phyloP scores from a whole-genome alignment of 2,888 invertebrate species.

The Tetheella fluctuosa region DNA sequence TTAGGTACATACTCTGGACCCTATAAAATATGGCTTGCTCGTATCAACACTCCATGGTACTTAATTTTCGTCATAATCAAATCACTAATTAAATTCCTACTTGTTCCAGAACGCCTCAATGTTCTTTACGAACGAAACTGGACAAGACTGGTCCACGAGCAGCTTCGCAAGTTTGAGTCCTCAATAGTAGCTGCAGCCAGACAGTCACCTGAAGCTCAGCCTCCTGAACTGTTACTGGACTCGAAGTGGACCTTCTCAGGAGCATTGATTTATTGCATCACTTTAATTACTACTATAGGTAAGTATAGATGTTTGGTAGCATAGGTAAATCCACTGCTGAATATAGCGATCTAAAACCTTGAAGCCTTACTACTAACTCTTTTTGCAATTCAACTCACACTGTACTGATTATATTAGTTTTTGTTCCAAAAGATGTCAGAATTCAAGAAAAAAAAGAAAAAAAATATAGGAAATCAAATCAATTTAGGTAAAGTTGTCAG shows the following conservation, averaged over 20 bases:
- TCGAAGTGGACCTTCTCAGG: constrained; percentile 93
- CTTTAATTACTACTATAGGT: constrained; percentile 96
- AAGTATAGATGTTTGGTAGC: constrained; percentile 46
- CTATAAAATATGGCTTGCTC: too few relatives aligned
- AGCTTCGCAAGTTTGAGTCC: constrained; percentile 90
- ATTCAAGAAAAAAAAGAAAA: too few relatives aligned
- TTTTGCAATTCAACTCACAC: too few relatives aligned
- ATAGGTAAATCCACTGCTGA: too few relatives aligned
- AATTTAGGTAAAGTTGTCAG: too few relatives aligned
- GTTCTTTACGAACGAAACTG: constrained; percentile 93
- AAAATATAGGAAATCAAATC: too few relatives aligned
- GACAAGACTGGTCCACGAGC: constrained; percentile 91
- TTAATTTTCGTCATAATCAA: not conserved
- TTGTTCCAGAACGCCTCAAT: constrained; percentile 88
- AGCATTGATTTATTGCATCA: constrained; percentile 92
- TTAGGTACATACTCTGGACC: too few relatives aligned
- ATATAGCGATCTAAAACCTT: too few relatives aligned
- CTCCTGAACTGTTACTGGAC: constrained; percentile 74
- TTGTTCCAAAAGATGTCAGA: too few relatives aligned
- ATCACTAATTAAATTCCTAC: not conserved
- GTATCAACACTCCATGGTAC: too few relatives aligned
- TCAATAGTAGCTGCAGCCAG: constrained; percentile 91
- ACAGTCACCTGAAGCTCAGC: constrained; percentile 68
- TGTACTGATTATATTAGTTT: too few relatives aligned
- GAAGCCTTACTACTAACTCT: too few relatives aligned